Conservation (phyloP, 2,888 invertebrate genomes). For the Diarsia brunnea region DNA sequence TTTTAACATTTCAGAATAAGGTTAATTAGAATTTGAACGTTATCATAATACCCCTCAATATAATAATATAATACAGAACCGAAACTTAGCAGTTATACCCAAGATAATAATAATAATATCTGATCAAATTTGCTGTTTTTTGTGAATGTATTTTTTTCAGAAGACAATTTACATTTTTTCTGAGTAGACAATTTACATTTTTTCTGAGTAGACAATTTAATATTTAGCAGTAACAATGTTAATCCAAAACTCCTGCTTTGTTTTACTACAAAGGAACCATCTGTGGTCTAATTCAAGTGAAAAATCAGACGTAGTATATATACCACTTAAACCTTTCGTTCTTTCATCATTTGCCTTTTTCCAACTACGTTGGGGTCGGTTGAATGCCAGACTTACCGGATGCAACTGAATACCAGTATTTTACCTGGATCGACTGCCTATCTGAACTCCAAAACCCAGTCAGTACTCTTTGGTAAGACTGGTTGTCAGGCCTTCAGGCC, state of each 20-base stretch:
- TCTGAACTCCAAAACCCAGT: no score
- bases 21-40: conserved; percentile 26
- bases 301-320: neutral
- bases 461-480: no score
- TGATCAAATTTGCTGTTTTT: neutral
- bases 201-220: neutral
- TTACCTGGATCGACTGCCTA: no score
- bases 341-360: no score
- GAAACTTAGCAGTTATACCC: neutral
- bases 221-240: neutral
- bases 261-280: neutral
- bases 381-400: no score
- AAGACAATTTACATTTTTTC: no score
- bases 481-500: no score
- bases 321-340: conserved; percentile 1
- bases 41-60: conserved; percentile 21
- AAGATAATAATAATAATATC: neutral
- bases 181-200: neutral
- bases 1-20: conserved; percentile 15
- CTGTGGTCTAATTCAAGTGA: neutral
- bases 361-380: no score
- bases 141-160: neutral
- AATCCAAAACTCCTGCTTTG: neutral
- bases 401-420: no score
- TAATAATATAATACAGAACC: conserved; percentile 8